A percentile compares a stretch with the other conserved stretches of the same genome.
These are phyloP conservation scores for Coilia nasus DNA, from an alignment of 2,797 vertebrate genomes.

Conservation along the genomic window DNA sequence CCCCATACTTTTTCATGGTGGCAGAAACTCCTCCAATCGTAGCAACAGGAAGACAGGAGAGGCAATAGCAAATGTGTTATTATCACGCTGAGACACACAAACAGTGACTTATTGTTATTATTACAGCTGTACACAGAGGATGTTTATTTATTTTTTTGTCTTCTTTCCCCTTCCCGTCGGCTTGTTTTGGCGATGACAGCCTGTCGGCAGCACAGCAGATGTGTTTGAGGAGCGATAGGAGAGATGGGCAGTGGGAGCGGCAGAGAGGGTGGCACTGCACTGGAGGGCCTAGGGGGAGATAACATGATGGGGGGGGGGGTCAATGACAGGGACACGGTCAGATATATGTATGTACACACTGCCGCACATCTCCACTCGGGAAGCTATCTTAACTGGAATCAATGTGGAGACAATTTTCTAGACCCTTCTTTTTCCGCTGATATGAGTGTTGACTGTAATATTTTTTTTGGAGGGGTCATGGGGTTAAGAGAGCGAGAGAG, in stretches of 20 bases:
- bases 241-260: not conserved
- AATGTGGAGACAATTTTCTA: slow-evolving; percentile 20
- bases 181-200: not conserved
- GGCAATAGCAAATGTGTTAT: not conserved
- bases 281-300: not conserved
- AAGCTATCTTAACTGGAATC: slow-evolving; percentile 55
- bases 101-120: not conserved
- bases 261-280: not conserved
- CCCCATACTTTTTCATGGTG: not conserved
- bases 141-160: too few relatives aligned
- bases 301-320: slow-evolving; percentile 18
- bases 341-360: slow-evolving; percentile 27
- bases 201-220: not conserved
- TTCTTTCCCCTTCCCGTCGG: not conserved
- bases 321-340: slow-evolving; percentile 27
- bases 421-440: slow-evolving; percentile 38
- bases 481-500: slow-evolving; percentile 16
- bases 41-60: not conserved
- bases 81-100: not conserved
- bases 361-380: slow-evolving; percentile 2
- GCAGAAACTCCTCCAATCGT: not conserved
- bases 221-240: not conserved
- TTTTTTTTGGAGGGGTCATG: not conserved
- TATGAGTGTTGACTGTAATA: slow-evolving; percentile 21
- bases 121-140: not conserved